These are phyloP conservation scores for Erythrocercus mccallii DNA, from an alignment of 2,113 vertebrate species.

Conservation along the genomic window DNA sequence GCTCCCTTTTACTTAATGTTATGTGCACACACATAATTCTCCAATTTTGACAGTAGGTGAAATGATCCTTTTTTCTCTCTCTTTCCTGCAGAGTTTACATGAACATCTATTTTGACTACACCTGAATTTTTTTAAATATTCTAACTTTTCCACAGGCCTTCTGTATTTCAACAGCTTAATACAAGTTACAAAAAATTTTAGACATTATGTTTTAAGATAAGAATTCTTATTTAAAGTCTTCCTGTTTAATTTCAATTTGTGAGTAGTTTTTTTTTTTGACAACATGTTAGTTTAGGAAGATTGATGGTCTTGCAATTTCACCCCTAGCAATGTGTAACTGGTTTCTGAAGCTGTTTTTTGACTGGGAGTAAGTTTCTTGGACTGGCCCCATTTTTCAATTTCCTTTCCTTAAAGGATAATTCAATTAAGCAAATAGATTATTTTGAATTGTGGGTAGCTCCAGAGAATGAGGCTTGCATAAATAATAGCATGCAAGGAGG, in stretches of 20 bases:
- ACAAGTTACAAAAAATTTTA: not conserved
- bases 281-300: not conserved
- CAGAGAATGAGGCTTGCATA: not conserved
- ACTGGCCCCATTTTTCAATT: not conserved
- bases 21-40: not conserved
- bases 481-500: not conserved
- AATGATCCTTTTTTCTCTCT: not conserved
- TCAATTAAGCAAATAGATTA: not conserved
- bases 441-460: not conserved
- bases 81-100: not conserved
- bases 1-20: not conserved
- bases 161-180: not conserved
- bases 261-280: not conserved
- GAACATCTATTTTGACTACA: not conserved
- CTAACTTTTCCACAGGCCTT: not conserved
- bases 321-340: not conserved
- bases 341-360: not conserved
- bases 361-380: not conserved
- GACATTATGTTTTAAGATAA: not conserved
- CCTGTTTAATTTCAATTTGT: not conserved
- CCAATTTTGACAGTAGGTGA: not conserved
- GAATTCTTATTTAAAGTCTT: not conserved
- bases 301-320: not conserved
- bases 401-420: not conserved
- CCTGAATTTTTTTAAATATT: not conserved